phyloP scores from a whole-genome alignment of 2,797 vertebrate species.

The Malurus leucopterus region DNA sequence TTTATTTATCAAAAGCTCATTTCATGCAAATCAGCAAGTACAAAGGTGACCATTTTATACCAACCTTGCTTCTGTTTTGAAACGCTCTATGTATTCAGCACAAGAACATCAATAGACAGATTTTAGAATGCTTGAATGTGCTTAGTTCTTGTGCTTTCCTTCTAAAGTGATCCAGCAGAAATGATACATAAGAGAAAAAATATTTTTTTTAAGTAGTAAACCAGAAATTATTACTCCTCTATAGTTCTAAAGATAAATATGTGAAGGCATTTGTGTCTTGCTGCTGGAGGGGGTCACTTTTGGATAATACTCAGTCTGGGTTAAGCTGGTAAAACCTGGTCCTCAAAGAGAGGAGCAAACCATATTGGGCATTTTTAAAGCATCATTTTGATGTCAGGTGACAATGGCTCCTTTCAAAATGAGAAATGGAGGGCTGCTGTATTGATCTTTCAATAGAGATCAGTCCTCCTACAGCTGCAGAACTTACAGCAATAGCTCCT shows the following conservation, averaged over 20 bases:
- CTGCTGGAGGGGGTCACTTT: neutral
- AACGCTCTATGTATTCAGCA: neutral
- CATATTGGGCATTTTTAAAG: neutral
- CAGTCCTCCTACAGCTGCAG: neutral
- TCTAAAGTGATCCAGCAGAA: neutral
- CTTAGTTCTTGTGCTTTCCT: neutral
- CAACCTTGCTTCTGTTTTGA: neutral
- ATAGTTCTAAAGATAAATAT: neutral
- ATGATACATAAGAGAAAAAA: neutral
- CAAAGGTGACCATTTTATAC: neutral
- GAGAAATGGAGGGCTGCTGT: neutral
- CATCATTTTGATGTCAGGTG: neutral
- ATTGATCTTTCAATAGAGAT: neutral
- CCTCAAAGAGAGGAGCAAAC: neutral
- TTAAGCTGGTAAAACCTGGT: neutral
- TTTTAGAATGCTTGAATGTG: neutral
- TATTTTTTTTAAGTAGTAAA: neutral
- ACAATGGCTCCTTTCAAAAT: neutral
- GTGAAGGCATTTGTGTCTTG: neutral
- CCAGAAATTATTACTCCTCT: neutral
- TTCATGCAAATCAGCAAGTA: neutral
- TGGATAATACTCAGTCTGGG: neutral
- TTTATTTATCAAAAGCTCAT: neutral
- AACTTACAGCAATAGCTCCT: neutral
- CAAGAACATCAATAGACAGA: neutral